Base-by-base conservation (phyloP, 2,113 vertebrate genomes). In the Aspidoscelis tigris region DNA sequence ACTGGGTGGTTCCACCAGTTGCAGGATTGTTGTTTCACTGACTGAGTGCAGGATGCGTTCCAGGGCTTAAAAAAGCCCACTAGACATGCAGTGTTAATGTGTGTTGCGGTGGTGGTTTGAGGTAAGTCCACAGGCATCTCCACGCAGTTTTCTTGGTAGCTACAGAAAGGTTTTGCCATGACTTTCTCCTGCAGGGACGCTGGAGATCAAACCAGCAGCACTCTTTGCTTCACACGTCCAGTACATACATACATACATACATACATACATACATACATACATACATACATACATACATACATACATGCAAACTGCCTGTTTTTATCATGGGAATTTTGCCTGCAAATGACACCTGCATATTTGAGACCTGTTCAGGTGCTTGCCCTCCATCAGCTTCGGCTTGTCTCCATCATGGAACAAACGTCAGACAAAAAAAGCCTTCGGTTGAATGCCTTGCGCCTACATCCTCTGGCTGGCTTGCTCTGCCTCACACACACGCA, bases 401-500 rank as follows among this genome's bases (percentile, higher is more conserved):
- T 71, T 39, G 76, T 10, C 61, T 26, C 22, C 24, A 16, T 41
- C 22, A 10, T 5, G 5, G 44, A 53, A 44, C 5, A 2, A 44
- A 41, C 47, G 39, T 39, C 83, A 22, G 18, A 1, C 33, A 33
- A 1, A 9, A 16, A 44, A 39, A 33, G 5, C 26, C 24, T 84
- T 89, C 88, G 87, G 88, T 73, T 87, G 93, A 92, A 89, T 77
- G 85, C 92, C 82, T 83, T 85, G 74, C 44, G 20, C 2, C 1
- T 22, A 2, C 24, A 3, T n/a, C 21, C 1, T 39, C n/a, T 83
- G 14, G 14, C n/a, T 83, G 14, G 14, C 66, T 58, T 14, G 21
- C 50, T 84, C 50, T 21, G 33, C 39, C 33, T 61, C 39, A 11
- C 16, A 26, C 68, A 47, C 55, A 47, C 5, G 6, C 68, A 79